Percentiles rank a stretch among this genome's conserved stretches.
phyloP scores from a whole-genome alignment of 2,888 invertebrate species.

The Drosophila kanekoi region DNA sequence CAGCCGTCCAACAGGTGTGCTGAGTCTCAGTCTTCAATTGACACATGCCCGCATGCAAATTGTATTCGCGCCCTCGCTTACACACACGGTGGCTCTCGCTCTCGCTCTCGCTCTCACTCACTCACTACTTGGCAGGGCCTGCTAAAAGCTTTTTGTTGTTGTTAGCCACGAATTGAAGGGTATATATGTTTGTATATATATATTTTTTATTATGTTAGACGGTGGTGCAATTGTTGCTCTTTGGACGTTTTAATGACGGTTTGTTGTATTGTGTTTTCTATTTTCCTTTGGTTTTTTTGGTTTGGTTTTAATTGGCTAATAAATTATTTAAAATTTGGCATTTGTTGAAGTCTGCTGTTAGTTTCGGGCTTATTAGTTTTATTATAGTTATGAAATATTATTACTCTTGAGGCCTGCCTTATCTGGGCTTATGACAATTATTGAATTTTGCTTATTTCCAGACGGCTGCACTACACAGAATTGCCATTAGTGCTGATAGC shows the following conservation, averaged over 20 bases:
- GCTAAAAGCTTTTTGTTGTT: constrained; percentile 50
- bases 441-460: constrained; percentile 67
- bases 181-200: constrained; percentile 1
- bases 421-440: constrained; percentile 35
- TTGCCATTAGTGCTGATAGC: constrained; percentile 63
- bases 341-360: constrained; percentile 49
- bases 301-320: constrained; percentile 31
- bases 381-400: constrained; percentile 1
- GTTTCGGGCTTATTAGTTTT: constrained; percentile 1
- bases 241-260: constrained; percentile 58
- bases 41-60: constrained; percentile 31
- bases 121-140: constrained; percentile 12
- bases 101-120: constrained; percentile 19
- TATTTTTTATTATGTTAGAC: constrained; percentile 31
- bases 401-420: constrained; percentile 13
- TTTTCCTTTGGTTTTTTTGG: constrained; percentile 1
- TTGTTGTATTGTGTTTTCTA: background rate
- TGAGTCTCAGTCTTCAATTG: constrained; percentile 50
- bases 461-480: constrained; percentile 44
- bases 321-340: constrained; percentile 53
- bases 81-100: constrained; percentile 7
- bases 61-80: constrained; percentile 5
- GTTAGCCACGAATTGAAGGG: constrained; percentile 18
- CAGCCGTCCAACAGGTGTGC: constrained; percentile 66
- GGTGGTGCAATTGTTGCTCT: constrained; percentile 48